Percentiles rank a stretch among this genome's conserved stretches.
These are phyloP conservation scores for Actinia equina DNA, from an alignment of 64 coral and sea anemone genomes.

Conservation along the genomic window DNA sequence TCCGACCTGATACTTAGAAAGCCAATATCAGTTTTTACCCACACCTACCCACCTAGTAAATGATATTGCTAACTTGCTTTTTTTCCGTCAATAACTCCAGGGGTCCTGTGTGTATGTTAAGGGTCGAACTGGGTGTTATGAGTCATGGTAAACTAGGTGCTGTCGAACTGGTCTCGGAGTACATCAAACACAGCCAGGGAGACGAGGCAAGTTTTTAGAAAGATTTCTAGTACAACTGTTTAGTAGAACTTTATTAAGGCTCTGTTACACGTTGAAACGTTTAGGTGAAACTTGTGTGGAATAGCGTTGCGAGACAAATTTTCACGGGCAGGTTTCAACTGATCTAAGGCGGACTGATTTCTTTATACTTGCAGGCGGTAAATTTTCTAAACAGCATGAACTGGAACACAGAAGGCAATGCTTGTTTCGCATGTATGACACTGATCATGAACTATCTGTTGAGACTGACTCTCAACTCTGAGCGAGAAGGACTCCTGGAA, in stretches of 20 bases:
- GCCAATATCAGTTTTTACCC: too few relatives aligned
- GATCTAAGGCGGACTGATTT: too few relatives aligned
- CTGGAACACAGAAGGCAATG: constrained; percentile 91
- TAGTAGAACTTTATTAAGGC: too few relatives aligned
- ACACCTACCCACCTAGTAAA: too few relatives aligned
- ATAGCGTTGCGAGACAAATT: too few relatives aligned
- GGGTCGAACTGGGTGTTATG: constrained; percentile 80
- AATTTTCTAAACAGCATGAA: constrained; percentile 99
- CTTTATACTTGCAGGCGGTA: constrained; percentile 63
- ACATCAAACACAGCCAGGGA: constrained; percentile 86
- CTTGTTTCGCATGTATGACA: constrained; percentile 85
- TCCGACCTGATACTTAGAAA: too few relatives aligned
- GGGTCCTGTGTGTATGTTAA: constrained; percentile 78
- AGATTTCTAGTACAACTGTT: too few relatives aligned
- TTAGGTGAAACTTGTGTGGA: too few relatives aligned
- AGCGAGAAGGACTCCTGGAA: constrained; percentile 90
- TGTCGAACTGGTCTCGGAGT: constrained; percentile 79
- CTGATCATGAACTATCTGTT: constrained; percentile 87
- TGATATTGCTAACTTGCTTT: too few relatives aligned
- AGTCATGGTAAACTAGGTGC: constrained; percentile 75
- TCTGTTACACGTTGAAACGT: too few relatives aligned
- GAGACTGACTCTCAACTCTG: constrained; percentile 77
- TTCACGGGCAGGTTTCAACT: too few relatives aligned
- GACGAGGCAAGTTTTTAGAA: constrained; percentile 48
- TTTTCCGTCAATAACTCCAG: neutral